Evolutionary conservation across 2,888 invertebrate species (phyloP).

Genomic region (Pammene fasciana): DNA sequence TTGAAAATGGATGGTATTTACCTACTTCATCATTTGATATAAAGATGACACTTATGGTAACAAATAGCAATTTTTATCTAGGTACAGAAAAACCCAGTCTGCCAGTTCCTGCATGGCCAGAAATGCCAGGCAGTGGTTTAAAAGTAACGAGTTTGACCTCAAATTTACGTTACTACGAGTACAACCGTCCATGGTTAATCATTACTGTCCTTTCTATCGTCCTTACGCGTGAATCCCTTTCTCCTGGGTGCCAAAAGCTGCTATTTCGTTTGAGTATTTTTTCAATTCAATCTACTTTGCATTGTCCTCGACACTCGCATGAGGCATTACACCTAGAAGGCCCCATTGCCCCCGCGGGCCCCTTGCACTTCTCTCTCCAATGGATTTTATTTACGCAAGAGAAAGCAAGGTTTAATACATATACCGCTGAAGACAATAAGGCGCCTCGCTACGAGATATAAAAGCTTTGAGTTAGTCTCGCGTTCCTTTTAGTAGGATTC

Average conservation of each 20-base stretch:
- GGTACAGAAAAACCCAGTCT: too few relatives aligned
- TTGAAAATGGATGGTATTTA: too few relatives aligned
- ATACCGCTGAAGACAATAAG: slow-evolving; percentile 82
- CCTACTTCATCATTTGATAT: too few relatives aligned
- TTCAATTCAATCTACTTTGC: slow-evolving; percentile 84
- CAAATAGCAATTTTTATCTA: too few relatives aligned
- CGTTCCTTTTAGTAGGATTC: slow-evolving; percentile 80
- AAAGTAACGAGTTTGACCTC: too few relatives aligned
- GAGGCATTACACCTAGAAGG: slow-evolving; percentile 79
- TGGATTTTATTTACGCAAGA: slow-evolving; percentile 83
- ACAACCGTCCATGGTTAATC: too few relatives aligned
- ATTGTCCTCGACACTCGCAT: slow-evolving; percentile 80
- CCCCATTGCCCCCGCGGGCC: slow-evolving; percentile 55
- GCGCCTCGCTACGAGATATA: slow-evolving; percentile 80
- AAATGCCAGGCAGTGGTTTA: too few relatives aligned
- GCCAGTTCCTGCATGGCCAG: too few relatives aligned
- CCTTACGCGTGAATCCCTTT: slow-evolving; percentile 53
- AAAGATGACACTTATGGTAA: too few relatives aligned
- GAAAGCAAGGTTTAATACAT: slow-evolving; percentile 82
- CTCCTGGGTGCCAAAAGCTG: slow-evolving; percentile 73
- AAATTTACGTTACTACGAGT: too few relatives aligned
- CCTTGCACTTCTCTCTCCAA: slow-evolving; percentile 75
- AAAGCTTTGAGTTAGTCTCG: slow-evolving; percentile 82
- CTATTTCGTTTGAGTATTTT: slow-evolving; percentile 76
- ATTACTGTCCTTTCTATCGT: too few relatives aligned